Base-by-base conservation (phyloP, 2,797 vertebrate species). In the Pogoniulus pusillus region DNA sequence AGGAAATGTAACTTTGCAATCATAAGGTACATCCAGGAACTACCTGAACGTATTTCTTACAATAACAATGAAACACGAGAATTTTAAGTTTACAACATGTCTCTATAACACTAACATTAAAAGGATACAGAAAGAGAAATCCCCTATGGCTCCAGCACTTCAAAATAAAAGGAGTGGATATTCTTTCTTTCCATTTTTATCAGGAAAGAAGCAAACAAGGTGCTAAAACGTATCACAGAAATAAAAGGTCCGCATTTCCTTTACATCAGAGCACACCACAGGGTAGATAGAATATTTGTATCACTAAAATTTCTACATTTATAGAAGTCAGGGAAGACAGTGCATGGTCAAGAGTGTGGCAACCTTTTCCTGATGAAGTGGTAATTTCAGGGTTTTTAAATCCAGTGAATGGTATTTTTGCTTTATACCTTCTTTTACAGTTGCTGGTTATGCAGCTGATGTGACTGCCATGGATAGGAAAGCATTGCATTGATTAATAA, bases 61-160 rank as follows among this genome's bases (percentile, higher is more conserved):
- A 89, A 81, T 55, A 93, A 92, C 13, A 58, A 24, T 45, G 37
- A 90, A 84, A 69, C 18, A 93, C 41, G 83, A 62, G 27, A 88
- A 94, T 90, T 74, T 71, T 29, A 80, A 41, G 26, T 62, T 91
- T 90, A 94, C 68, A 66, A 95, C 85, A 93, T 90, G 19, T 80
- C 79, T 94, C 70, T 27, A 86, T 94, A 91, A 92, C 17, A 27
- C 22, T 81, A 80, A 66, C 93, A 95, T 92, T 96, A 94, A 94
- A 95, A 65, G 8, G 22, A 49, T 8, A 37, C 0, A 1, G 37
- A 22, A 85, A 80, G 54, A 84, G 4, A 75, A 39, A 62, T 84
- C 51, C 75, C 69, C 45, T 85, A 3, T 75, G 60, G 8, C 43
- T 70, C 27, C 72, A 74, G 39, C 4, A 77, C 22, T 43, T 70